Evolutionary conservation across 37 sponge, comb jelly and placozoan genomes (phyloP).

Genomic region (Spongia lamella): DNA sequence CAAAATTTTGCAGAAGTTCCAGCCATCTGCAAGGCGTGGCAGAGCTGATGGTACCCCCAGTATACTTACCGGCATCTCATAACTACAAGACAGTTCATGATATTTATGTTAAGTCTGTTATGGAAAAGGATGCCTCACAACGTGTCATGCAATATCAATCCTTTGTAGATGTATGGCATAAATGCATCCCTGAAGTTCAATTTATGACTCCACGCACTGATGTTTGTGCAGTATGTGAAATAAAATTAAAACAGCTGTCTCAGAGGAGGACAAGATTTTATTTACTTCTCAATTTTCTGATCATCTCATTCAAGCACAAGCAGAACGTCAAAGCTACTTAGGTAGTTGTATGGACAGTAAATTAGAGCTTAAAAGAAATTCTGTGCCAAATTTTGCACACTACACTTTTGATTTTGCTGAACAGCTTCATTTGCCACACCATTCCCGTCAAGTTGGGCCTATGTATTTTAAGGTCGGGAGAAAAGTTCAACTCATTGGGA

Average conservation of each 20-base stretch:
- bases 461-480: conserved; percentile 6
- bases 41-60: conserved; percentile 1
- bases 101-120: conserved; percentile 9
- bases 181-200: conserved; percentile 21
- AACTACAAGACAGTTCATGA: conserved; percentile 16
- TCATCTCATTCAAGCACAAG: conserved; percentile 18
- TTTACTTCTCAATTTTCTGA: conserved; percentile 21
- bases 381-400: conserved; percentile 15
- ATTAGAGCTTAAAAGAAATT: neutral
- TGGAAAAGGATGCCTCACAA: neutral
- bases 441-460: conserved; percentile 29
- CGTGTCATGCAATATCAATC: neutral
- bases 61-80: conserved; percentile 21
- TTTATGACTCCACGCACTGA: conserved; percentile 31
- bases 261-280: conserved; percentile 24
- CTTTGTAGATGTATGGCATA: conserved; percentile 18
- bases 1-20: conserved; percentile 11
- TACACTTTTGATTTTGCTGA: conserved; percentile 41
- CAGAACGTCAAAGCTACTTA: conserved; percentile 21
- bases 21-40: conserved; percentile 18
- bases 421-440: conserved; percentile 21
- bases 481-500: conserved; percentile 24
- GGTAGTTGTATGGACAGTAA: neutral
- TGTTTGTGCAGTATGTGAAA: conserved; percentile 33
- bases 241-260: conserved; percentile 10